These are phyloP conservation scores for Calyptommatus sinebrachiatus DNA, from an alignment of 2,113 vertebrate genomes.

Conservation along the genomic window DNA sequence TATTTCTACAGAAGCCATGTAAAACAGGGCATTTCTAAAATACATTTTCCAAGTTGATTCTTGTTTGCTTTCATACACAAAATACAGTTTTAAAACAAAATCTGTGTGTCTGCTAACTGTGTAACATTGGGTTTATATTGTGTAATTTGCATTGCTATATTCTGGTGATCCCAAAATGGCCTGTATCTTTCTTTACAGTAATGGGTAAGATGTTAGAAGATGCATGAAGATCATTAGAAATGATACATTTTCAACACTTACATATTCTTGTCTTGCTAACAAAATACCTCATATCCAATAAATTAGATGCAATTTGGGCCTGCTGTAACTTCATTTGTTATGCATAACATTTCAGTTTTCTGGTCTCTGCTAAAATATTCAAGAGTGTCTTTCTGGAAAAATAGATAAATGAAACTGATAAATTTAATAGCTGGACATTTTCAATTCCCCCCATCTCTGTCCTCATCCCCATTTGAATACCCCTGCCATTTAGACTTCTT, in stretches of 20 bases:
- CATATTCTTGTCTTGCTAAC: slow-evolving; percentile 20
- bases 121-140: not conserved
- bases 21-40: slow-evolving; percentile 24
- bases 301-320: slow-evolving; percentile 18
- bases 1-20: slow-evolving; percentile 23
- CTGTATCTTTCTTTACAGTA: slow-evolving; percentile 29
- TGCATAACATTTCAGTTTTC: slow-evolving; percentile 21
- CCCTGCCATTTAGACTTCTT: not conserved
- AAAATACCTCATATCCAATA: not conserved
- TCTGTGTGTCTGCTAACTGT: slow-evolving; percentile 13
- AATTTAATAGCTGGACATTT: not conserved
- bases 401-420: not conserved
- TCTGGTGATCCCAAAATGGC: slow-evolving; percentile 10
- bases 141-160: slow-evolving; percentile 25
- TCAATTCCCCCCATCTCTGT: not conserved
- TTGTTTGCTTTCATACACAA: slow-evolving; percentile 26
- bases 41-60: slow-evolving; percentile 36
- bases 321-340: slow-evolving; percentile 2
- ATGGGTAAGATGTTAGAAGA: slow-evolving; percentile 21
- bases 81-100: not conserved
- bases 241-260: not conserved
- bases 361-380: slow-evolving; percentile 5
- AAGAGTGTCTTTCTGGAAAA: slow-evolving; percentile 12
- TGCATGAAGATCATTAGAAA: not conserved
- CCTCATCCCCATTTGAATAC: not conserved